These are phyloP conservation scores for Clytia hemisphaerica DNA, from an alignment of 30 jellyfish, hydroid and myxozoan species.

Conservation along the genomic window DNA sequence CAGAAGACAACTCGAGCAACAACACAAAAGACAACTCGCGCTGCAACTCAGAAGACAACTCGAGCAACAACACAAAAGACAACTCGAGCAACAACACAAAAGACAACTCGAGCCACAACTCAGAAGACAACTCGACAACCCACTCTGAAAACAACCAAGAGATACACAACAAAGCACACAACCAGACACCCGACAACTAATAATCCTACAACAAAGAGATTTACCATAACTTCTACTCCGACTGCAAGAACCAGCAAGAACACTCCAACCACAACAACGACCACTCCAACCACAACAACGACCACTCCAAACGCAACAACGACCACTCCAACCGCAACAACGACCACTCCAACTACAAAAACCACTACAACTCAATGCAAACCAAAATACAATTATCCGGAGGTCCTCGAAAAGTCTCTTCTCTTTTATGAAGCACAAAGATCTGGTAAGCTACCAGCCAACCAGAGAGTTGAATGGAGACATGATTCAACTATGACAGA, in stretches of 20 bases:
- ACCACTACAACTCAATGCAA: conserved; percentile 17
- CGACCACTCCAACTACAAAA: conserved; percentile 9
- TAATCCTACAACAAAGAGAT: neutral
- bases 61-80: too few species aligned
- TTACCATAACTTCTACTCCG: conserved; percentile 16
- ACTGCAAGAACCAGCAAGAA: conserved; percentile 11
- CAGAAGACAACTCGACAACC: too few species aligned
- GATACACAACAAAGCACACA: neutral
- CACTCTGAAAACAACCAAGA: too few species aligned
- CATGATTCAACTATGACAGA: conserved; percentile 49
- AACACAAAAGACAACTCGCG: too few species aligned
- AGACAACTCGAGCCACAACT: too few species aligned
- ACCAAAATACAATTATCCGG: conserved; percentile 23
- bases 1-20: too few species aligned
- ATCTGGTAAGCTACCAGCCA: conserved; percentile 60
- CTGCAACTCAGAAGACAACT: too few species aligned
- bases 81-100: too few species aligned
- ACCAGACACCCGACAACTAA: neutral
- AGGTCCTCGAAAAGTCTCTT: conserved; percentile 34
- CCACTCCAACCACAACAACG: conserved; percentile 5
- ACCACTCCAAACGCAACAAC: neutral
- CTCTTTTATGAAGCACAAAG: conserved; percentile 69
- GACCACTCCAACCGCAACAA: neutral
- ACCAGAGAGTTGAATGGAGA: conserved; percentile 51
- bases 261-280: neutral